These are phyloP conservation scores for Ceyx erithaca DNA, from an alignment of 2,797 vertebrate genomes.

Conservation along the genomic window DNA sequence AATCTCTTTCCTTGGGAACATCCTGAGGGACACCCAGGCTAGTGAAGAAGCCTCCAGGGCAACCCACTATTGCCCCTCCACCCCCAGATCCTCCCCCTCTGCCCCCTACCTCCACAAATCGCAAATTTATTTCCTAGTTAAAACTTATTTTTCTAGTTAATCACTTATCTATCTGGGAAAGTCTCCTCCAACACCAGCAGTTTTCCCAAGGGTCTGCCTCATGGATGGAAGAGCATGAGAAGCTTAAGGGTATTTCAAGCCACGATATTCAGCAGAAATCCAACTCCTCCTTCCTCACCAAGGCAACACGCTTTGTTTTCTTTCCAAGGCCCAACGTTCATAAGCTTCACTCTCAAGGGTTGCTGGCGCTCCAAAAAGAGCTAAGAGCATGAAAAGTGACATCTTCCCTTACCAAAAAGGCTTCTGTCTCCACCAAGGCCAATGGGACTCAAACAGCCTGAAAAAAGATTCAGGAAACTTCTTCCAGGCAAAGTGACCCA, in stretches of 20 bases:
- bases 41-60: background rate
- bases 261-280: accelerated
- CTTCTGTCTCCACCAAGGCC: background rate
- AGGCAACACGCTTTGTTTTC: background rate
- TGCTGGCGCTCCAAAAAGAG: background rate
- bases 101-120: background rate
- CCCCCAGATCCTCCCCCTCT: too few species aligned
- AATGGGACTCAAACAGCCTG: background rate
- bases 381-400: background rate
- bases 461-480: background rate
- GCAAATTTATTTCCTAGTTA: background rate
- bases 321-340: background rate
- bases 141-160: background rate
- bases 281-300: background rate
- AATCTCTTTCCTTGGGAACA: background rate
- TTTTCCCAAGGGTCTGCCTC: background rate
- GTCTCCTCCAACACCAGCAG: background rate
- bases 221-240: background rate
- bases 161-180: background rate
- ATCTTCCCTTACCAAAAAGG: background rate
- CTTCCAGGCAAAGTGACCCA: background rate
- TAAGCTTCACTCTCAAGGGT: background rate
- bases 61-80: accelerated
- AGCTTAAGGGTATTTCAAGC: background rate
- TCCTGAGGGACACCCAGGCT: background rate